Evolutionary conservation across 2,797 vertebrate species (phyloP).

Genomic region (Pogonophryne albipinna): DNA sequence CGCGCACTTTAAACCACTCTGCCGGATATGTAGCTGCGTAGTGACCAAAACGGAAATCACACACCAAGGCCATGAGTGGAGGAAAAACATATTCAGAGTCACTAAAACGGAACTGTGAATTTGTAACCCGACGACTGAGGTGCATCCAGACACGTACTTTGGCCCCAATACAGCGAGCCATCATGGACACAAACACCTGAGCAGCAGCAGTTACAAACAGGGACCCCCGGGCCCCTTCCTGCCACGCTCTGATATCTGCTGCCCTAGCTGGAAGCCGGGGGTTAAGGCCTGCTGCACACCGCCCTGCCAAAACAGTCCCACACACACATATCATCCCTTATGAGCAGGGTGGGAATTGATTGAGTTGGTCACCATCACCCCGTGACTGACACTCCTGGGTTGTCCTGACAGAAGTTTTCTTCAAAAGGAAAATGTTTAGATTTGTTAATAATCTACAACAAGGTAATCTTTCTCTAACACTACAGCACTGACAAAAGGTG

Average conservation of each 20-base stretch:
- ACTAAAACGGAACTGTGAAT: slow-evolving; percentile 60
- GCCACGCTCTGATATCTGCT: slow-evolving; percentile 70
- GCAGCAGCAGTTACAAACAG: slow-evolving; percentile 59
- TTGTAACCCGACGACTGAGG: slow-evolving; percentile 43
- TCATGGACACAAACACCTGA: slow-evolving; percentile 73
- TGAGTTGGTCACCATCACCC: slow-evolving; percentile 6
- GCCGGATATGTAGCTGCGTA: slow-evolving; percentile 54
- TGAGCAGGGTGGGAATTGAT: slow-evolving; percentile 31
- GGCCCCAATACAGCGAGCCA: slow-evolving; percentile 53
- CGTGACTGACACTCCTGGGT: not conserved
- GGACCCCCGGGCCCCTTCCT: slow-evolving; percentile 62
- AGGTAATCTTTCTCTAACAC: not conserved
- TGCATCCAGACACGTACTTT: slow-evolving; percentile 60
- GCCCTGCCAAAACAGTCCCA: slow-evolving; percentile 69
- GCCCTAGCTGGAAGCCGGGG: slow-evolving; percentile 76
- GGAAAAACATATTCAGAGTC: slow-evolving; percentile 63
- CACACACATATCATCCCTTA: slow-evolving; percentile 41
- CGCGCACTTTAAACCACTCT: slow-evolving; percentile 52
- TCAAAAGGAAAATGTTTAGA: slow-evolving; percentile 7
- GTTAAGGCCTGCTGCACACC: slow-evolving; percentile 75
- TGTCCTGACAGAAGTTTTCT: not conserved
- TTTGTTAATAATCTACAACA: slow-evolving; percentile 10
- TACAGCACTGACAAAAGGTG: not conserved
- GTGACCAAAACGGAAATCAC: slow-evolving; percentile 71
- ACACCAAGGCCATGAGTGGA: slow-evolving; percentile 62